Evolutionary conservation across 2,113 vertebrate genomes (phyloP), one percentile per base, ranked within the genome.

Genomic region (Callochromis pleurospilus): DNA sequence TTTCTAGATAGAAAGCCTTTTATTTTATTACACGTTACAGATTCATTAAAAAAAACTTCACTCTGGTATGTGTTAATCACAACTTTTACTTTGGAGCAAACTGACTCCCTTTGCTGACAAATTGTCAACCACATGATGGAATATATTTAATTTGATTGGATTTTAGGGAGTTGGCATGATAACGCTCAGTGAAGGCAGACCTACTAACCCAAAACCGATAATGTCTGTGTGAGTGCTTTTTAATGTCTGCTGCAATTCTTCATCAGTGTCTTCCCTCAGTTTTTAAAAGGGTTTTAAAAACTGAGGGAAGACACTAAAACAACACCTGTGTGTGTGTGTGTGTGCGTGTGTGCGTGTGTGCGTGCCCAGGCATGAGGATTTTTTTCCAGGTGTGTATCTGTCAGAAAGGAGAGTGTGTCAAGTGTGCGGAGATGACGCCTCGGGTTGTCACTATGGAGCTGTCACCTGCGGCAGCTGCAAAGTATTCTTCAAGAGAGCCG

Each of bases 391-490:
- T 87, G 95, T 88, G 93, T 98, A 97, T 93, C 97, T 99, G 84
- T 98, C 98, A 9, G 97, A 98, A 36, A 96, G 97, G 77, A 98
- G 98, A 95, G 97, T 97, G 26, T 99, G 98, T 82, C 95, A 98
- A 90, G 98, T 99, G 90, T 99, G 98, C 26, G 97, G 98, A 0
- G 98, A 99, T 9, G 98, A 98, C 89, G 98, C 98, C 94, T 96
- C 96, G 0, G 96, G 96, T 33, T 96, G 95, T 83, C 96, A 96
- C 91, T 99, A 99, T 1, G 98, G 98, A 91, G 98, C 98, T 5
- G 97, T 99, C 86, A 98, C 98, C 3, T 99, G 98, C 49, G 98
- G 98, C 68, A 99, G 98, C 97, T 99, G 98, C 96, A 99, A 99
- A 92, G 98, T 99, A 65, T 99, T 99, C 96, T 96, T 96, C 89